Evolutionary conservation across 2,113 vertebrate genomes (phyloP), one percentile per base, ranked within the genome.

Genomic region (Piliocolobus tephrosceles): DNA sequence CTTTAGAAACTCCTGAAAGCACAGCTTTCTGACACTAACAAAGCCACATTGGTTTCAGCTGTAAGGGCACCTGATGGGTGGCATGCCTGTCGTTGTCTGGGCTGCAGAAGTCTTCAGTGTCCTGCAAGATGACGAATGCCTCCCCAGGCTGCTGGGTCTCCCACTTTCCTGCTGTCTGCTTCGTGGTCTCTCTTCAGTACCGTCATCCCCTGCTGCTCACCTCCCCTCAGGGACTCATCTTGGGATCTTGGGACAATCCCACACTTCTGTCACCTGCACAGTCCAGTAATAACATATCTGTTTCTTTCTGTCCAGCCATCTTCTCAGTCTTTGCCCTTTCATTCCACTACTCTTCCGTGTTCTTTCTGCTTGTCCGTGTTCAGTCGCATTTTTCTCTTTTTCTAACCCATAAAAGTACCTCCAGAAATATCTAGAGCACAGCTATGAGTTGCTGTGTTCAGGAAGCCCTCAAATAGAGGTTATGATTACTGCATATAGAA

Each of bases 141-240:
- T 98, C 93, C 96, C 97, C 92, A 72, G 94, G 91, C 97, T 95
- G 70, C 89, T 95, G 38, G 90, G 76, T 93, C 96, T 95, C 88
- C 94, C 83, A 76, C 92, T 97, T 97, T 95, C 93, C 91, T 78
- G 93, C 85, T 80, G 93, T 35, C 89, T 88, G 11, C 91, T 94
- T 96, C 84, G n/a, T 95, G 92, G 88, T 88, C 35, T 18, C 91
- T 22, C 83, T 55, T 92, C 75, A 64, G 73, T 92, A 58, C 88
- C 91, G 12, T 73, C 92, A 52, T 8, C 72, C 95, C 93, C 96
- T 97, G 97, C 94, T 94, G 88, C 96, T 98, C 93, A 47, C 87
- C 97, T 96, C 87, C 94, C 90, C 94, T 88, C 61, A 8, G 94
- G 88, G 80, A 97, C 83, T 47, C 12, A 45, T 58, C 23, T 4